These are phyloP conservation scores for Erebia epiphron DNA, from an alignment of 2,888 invertebrate genomes.

Conservation along the genomic window DNA sequence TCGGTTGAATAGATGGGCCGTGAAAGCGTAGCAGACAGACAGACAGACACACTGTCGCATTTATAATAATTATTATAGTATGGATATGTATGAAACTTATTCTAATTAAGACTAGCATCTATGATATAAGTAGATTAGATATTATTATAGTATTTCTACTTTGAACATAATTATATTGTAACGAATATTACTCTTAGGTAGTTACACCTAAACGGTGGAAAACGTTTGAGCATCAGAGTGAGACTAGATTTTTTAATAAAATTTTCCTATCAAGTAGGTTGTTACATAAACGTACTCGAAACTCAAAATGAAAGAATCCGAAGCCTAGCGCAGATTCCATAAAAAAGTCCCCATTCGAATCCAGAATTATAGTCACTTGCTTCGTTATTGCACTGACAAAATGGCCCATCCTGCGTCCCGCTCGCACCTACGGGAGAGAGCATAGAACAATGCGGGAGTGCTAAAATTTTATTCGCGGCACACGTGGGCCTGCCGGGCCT, in stretches of 20 bases:
- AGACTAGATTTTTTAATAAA: not conserved
- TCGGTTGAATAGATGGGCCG: too few species aligned
- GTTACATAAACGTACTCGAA: slow-evolving; percentile 37
- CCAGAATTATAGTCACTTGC: slow-evolving; percentile 69
- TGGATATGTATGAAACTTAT: too few species aligned
- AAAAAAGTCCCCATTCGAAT: slow-evolving; percentile 62
- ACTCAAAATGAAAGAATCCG: slow-evolving; percentile 55
- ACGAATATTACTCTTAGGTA: too few species aligned
- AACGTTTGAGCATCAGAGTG: not conserved
- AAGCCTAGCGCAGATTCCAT: slow-evolving; percentile 52
- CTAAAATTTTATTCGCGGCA: slow-evolving; percentile 81
- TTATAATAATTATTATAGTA: too few species aligned
- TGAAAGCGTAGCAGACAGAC: too few species aligned
- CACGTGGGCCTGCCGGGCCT: slow-evolving; percentile 71
- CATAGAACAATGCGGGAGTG: slow-evolving; percentile 73
- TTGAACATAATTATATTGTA: not conserved
- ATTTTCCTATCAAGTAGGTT: not conserved
- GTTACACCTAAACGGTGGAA: too few species aligned
- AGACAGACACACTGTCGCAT: too few species aligned
- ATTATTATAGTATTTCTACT: too few species aligned
- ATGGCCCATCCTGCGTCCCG: slow-evolving; percentile 60
- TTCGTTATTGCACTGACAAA: slow-evolving; percentile 67
- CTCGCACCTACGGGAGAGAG: slow-evolving; percentile 57
- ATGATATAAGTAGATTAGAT: too few species aligned
- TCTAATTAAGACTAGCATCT: too few species aligned